A percentile compares a stretch with the other conserved stretches of the same genome.
These are phyloP conservation scores for Cynoglossus semilaevis DNA, from an alignment of 2,113 vertebrate genomes.

Conservation along the genomic window DNA sequence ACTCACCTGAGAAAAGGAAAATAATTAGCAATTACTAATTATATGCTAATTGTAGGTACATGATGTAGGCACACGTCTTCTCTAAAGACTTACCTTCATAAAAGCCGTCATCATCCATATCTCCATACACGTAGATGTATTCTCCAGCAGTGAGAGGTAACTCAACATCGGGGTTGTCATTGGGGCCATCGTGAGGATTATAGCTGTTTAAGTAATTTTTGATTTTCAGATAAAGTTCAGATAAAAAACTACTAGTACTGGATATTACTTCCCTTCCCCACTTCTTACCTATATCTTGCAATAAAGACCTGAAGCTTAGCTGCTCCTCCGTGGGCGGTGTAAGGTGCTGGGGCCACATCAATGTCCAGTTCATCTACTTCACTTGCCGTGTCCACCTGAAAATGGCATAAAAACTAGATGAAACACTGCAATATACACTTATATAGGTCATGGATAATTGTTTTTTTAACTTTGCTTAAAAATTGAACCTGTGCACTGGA, in stretches of 20 bases:
- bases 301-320: constrained; percentile 95
- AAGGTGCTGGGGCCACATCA: constrained; percentile 85
- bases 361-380: constrained; percentile 95
- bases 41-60: too few species aligned
- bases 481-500: too few species aligned
- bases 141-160: constrained; percentile 95
- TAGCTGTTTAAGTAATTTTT: constrained; percentile 81
- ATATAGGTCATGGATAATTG: too few species aligned
- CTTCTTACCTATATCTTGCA: constrained; percentile 90
- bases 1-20: constrained; percentile 80
- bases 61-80: background rate
- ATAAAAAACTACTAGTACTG: background rate
- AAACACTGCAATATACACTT: background rate
- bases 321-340: constrained; percentile 73
- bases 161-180: constrained; percentile 96
- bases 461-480: too few species aligned
- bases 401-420: constrained; percentile 6
- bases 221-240: background rate
- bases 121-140: constrained; percentile 95
- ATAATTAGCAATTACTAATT: background rate
- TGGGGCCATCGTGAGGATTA: constrained; percentile 95
- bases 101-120: constrained; percentile 98
- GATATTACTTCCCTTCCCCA: background rate
- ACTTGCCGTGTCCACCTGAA: constrained; percentile 95
- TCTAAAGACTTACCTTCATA: constrained; percentile 85